These are phyloP conservation scores for Cantharis nigra DNA, from an alignment of 2,888 invertebrate genomes.

Conservation along the genomic window DNA sequence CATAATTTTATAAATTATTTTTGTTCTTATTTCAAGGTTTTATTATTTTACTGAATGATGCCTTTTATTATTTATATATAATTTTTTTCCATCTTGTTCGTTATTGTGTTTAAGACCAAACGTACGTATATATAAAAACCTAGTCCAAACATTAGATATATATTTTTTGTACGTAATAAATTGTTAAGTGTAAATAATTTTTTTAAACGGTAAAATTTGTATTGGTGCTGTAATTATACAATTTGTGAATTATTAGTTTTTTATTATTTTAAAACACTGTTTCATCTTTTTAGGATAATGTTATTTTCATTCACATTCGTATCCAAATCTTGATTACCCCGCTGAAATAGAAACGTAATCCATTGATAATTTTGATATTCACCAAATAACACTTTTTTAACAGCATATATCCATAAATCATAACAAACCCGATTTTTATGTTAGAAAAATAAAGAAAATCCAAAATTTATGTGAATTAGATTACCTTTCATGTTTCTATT, in stretches of 20 bases:
- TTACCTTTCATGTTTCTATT: too few species aligned
- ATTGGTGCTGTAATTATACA: conserved; percentile 25
- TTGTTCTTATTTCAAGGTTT: background rate
- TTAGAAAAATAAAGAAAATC: too few species aligned
- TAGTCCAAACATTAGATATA: conserved; percentile 26
- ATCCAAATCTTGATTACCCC: too few species aligned
- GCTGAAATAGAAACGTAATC: too few species aligned
- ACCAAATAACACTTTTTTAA: too few species aligned
- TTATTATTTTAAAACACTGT: background rate
- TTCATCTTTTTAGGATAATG: too few species aligned
- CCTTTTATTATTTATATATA: conserved; percentile 8
- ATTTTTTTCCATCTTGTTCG: background rate
- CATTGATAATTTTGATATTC: too few species aligned
- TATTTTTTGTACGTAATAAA: conserved; percentile 19
- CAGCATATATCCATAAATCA: too few species aligned
- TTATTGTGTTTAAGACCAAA: conserved; percentile 8
- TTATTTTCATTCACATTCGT: too few species aligned
- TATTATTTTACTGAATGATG: background rate
- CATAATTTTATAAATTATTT: background rate
- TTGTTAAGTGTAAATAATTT: conserved; percentile 19
- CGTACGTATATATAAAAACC: conserved; percentile 19
- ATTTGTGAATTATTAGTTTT: background rate
- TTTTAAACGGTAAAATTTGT: conserved; percentile 17
- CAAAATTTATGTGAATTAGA: too few species aligned
- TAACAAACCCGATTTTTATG: too few species aligned